Conservation (phyloP, 2,797 vertebrate species). For the Danio aesculapii region DNA sequence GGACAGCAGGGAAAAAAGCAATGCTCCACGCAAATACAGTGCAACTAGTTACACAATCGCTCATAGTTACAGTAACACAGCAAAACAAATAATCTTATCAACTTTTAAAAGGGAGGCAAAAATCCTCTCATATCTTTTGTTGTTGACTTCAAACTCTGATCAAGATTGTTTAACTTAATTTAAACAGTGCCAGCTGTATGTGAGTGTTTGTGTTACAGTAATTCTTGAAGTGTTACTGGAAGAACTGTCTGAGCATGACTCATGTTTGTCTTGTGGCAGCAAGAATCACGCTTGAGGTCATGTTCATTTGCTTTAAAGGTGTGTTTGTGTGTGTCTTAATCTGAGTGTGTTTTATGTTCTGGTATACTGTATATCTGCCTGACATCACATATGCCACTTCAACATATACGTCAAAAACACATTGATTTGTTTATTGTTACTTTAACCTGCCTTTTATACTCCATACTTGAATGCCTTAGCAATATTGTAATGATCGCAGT, state of each 20-base stretch:
- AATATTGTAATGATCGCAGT: constrained; percentile 7
- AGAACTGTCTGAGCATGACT: constrained; percentile 34
- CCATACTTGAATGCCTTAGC: constrained; percentile 15
- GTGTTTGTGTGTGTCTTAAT: background rate
- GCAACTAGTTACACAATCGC: background rate
- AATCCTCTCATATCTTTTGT: background rate
- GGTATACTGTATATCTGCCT: constrained; percentile 1
- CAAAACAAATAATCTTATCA: background rate
- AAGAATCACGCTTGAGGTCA: constrained; percentile 17
- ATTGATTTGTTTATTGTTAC: background rate
- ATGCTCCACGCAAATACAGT: background rate
- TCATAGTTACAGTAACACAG: background rate
- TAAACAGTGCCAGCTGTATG: background rate
- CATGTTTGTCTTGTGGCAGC: constrained; percentile 14
- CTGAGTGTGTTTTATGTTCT: background rate
- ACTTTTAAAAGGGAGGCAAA: background rate
- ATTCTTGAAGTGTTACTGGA: constrained; percentile 30
- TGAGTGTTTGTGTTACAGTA: background rate
- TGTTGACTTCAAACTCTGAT: background rate
- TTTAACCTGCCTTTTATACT: background rate
- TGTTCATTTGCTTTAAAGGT: constrained; percentile 33
- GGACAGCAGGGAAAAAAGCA: background rate
- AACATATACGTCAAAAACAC: constrained; percentile 1
- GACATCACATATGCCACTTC: background rate
- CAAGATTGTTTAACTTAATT: background rate